Percentiles rank a stretch among this genome's conserved stretches.
Evolutionary conservation across 2,888 invertebrate species (phyloP).

Genomic region (Xestoiulus laeticollis): DNA sequence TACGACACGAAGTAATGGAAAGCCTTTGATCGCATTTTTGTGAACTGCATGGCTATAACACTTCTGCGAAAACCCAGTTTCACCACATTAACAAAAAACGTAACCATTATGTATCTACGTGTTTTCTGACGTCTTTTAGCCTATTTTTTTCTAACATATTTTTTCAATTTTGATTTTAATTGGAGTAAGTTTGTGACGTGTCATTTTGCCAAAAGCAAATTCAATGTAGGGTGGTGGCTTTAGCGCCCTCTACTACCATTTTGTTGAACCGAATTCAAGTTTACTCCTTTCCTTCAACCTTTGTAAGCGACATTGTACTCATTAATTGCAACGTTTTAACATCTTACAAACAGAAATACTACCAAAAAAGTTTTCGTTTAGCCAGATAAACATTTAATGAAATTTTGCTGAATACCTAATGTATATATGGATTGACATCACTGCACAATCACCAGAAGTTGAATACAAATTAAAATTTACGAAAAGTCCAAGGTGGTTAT

Average conservation of each 20-base stretch:
- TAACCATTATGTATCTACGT: background rate
- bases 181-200: constrained; percentile 14
- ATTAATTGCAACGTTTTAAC: background rate
- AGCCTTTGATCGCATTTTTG: background rate
- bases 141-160: background rate
- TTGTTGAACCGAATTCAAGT: background rate
- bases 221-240: background rate
- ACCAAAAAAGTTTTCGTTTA: too few species aligned
- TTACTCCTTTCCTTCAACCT: background rate
- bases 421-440: too few species aligned
- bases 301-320: background rate
- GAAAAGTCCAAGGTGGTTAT: too few species aligned
- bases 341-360: too few species aligned
- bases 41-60: too few species aligned
- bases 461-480: too few species aligned
- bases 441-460: too few species aligned
- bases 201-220: background rate
- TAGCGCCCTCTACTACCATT: background rate
- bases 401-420: too few species aligned
- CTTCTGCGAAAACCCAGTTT: background rate
- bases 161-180: constrained; percentile 19
- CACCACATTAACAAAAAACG: background rate
- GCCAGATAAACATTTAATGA: too few species aligned
- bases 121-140: background rate
- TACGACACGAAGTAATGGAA: background rate